phyloP scores from a whole-genome alignment of 2,888 invertebrate genomes.

The Serrognathus titanus region DNA sequence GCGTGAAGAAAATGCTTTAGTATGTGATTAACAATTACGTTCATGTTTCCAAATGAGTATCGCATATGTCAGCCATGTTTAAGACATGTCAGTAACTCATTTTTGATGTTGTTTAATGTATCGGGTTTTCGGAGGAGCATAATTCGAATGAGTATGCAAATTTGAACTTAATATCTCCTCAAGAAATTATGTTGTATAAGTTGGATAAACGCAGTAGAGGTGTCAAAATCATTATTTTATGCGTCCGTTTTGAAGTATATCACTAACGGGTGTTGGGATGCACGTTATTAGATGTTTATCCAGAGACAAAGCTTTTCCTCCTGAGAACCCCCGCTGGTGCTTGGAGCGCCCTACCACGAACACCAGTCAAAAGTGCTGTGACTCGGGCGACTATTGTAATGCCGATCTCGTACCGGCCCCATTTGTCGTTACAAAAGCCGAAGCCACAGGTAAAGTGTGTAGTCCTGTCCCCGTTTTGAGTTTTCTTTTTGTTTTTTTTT shows the following conservation, averaged over 20 bases:
- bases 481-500: neutral
- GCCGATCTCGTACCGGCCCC: constrained; percentile 34
- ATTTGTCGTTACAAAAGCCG: constrained; percentile 17
- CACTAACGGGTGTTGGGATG: constrained; percentile 23
- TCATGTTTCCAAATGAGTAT: too few relatives aligned
- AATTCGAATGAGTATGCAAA: too few relatives aligned
- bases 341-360: constrained; percentile 41
- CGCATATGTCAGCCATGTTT: too few relatives aligned
- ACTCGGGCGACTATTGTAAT: constrained; percentile 60
- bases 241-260: constrained; percentile 13
- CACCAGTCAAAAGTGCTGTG: constrained; percentile 50
- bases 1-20: too few relatives aligned
- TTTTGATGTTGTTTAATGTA: too few relatives aligned
- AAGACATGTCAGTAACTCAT: too few relatives aligned
- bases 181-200: too few relatives aligned
- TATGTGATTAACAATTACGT: too few relatives aligned
- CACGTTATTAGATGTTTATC: constrained; percentile 40
- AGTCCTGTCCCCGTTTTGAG: constrained; percentile 1
- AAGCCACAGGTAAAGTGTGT: constrained; percentile 18
- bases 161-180: too few relatives aligned
- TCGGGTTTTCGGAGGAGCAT: too few relatives aligned
- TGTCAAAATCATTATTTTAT: too few relatives aligned
- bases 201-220: too few relatives aligned
- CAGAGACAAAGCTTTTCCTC: constrained; percentile 54
- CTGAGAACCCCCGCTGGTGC: constrained; percentile 57